Conservation (phyloP, 1,140 invertebrate genomes). For the Diachasmimorpha longicaudata region DNA sequence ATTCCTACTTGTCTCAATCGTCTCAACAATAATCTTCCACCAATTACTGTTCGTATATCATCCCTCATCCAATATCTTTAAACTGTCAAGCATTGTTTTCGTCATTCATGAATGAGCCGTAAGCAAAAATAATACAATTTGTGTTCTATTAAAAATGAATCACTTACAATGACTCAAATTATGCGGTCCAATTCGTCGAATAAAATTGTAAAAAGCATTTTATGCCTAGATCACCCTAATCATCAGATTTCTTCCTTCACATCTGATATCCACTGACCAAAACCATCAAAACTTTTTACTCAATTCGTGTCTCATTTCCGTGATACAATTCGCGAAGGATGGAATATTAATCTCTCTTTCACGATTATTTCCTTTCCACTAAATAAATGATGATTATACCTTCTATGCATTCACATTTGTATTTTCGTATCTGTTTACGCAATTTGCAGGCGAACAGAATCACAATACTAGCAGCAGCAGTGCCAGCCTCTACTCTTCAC, state of each 20-base stretch:
- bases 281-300: background rate
- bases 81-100: background rate
- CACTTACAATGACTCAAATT: no score
- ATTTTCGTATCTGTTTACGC: background rate
- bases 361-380: background rate
- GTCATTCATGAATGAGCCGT: background rate
- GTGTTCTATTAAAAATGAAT: background rate
- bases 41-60: background rate
- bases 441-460: constrained; percentile 21
- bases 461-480: background rate
- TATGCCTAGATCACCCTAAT: background rate
- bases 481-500: background rate
- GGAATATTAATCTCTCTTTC: constrained; percentile 7
- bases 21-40: background rate
- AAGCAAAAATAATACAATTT: background rate
- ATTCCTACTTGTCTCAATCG: background rate
- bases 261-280: no score
- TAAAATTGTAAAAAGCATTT: background rate
- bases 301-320: background rate
- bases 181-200: background rate
- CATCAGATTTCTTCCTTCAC: background rate
- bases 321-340: background rate
- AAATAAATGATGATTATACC: background rate
- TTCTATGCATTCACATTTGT: constrained; percentile 2
- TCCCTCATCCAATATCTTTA: background rate